phyloP scores from a whole-genome alignment of 2,113 vertebrate genomes.

The Pedetes capensis region DNA sequence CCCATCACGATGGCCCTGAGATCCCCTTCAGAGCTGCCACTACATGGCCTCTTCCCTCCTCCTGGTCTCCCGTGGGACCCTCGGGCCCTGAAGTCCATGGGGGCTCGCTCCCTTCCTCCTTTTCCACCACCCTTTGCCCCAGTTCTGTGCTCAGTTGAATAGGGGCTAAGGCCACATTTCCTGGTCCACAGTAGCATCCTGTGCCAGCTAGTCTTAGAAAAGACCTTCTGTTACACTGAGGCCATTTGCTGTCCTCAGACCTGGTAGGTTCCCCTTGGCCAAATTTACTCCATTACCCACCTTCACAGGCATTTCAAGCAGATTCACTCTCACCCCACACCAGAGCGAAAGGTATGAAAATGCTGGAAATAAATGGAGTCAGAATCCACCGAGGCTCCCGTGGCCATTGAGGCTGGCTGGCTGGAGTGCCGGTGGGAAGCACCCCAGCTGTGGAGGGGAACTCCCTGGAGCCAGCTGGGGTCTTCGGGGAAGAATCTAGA shows the following conservation, averaged over 20 bases:
- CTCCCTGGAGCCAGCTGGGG: not conserved
- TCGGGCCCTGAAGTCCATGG: not conserved
- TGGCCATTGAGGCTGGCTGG: accelerated
- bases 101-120: not conserved
- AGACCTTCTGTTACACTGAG: not conserved
- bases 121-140: not conserved
- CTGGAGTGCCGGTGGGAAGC: not conserved
- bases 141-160: not conserved
- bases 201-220: not conserved
- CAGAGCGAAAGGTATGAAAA: not conserved
- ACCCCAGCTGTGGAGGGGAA: not conserved
- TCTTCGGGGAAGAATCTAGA: not conserved
- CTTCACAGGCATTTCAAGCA: not conserved
- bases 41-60: not conserved
- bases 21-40: not conserved
- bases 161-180: not conserved
- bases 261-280: not conserved
- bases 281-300: not conserved
- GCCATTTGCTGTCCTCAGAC: not conserved
- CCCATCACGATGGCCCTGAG: accelerated
- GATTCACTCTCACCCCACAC: accelerated
- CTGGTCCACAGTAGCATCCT: accelerated
- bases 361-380: not conserved
- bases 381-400: not conserved
- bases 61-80: not conserved